Conservation (phyloP, 2,113 vertebrate species). For the Euleptes europaea region DNA sequence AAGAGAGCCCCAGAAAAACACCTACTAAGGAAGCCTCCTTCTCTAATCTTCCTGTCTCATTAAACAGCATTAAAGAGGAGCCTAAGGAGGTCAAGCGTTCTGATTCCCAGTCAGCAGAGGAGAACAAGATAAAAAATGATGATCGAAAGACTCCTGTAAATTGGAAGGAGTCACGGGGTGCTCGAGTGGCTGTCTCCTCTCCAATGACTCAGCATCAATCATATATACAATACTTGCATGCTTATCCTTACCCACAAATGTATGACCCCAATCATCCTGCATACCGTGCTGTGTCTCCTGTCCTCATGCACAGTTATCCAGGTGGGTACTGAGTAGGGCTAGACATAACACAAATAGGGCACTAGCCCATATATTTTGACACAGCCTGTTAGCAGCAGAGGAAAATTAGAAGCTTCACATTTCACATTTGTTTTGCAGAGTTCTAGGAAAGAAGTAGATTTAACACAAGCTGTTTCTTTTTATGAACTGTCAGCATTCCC, state of each 20-base stretch:
- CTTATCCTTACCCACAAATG: constrained; percentile 94
- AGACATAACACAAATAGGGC: constrained; percentile 5
- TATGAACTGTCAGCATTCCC: constrained; percentile 65
- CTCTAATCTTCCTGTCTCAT: constrained; percentile 77
- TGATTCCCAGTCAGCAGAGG: constrained; percentile 82
- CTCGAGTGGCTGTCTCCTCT: constrained; percentile 88
- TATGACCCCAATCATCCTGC: constrained; percentile 90
- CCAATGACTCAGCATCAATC: constrained; percentile 93
- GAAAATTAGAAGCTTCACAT: constrained; percentile 40
- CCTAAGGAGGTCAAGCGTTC: constrained; percentile 84
- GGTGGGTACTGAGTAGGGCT: constrained; percentile 82
- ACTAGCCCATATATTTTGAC: constrained; percentile 34
- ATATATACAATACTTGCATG: constrained; percentile 95
- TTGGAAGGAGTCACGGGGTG: constrained; percentile 88
- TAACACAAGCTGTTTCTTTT: constrained; percentile 54
- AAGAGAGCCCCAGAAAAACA: constrained; percentile 87
- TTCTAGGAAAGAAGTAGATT: constrained; percentile 59
- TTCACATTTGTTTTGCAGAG: constrained; percentile 49
- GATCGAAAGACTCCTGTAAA: constrained; percentile 85
- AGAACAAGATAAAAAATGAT: constrained; percentile 83
- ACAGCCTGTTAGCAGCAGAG: constrained; percentile 30
- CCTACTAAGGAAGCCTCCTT: constrained; percentile 84
- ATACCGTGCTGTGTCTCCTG: constrained; percentile 92
- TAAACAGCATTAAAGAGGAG: constrained; percentile 86
- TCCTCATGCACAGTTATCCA: constrained; percentile 94